Base-by-base conservation (phyloP, 2,113 vertebrate species). In the Chaetodon auriga region DNA sequence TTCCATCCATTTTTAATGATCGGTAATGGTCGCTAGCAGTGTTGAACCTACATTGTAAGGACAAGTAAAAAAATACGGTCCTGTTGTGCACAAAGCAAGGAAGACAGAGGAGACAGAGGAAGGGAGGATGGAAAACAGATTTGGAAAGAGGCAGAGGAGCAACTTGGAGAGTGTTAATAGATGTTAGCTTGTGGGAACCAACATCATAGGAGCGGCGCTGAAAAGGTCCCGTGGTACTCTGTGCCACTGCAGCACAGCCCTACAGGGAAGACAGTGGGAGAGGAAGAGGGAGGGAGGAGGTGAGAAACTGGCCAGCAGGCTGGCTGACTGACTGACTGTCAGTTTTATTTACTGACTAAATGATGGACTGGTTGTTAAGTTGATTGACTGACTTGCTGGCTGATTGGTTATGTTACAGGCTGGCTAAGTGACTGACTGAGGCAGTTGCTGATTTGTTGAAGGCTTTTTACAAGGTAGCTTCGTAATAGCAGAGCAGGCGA, bases 1-100 rank as follows among this genome's bases (percentile, higher is more conserved):
- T 85, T 88, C 62, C 82, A 92, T 93, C 74, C 73, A 93, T 93
- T 91, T 93, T 94, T 93, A 93, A 94, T 93, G 89, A 90, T 90
- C 30, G 62, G 92, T 92, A 92, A 92, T 93, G 87, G 87, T 91
- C 35, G 90, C 91, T 88, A 80, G 81, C 83, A 88, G 89, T 87
- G 83, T 88, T 87, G 86, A 89, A 74, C 84, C 76, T 80, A 77
- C 79, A 78, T 84, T 13, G 23, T 75, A 51, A 79, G 66, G 75
- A 91, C 77, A 54, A 5, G 78, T 30, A 79, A 69, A 65, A 82
- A 87, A 88, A 87, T 4, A 87, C 2, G 38, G 68, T 80, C 77
- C 83, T 14, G 4, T 46, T 73, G 76, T 73, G 66, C 66, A 63
- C 49, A 71, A 69, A 84, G 66, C 5, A 21, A 82, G 61, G 35